These are phyloP conservation scores for Dromiciops gliroides DNA, from an alignment of 2,113 vertebrate species.

Conservation along the genomic window DNA sequence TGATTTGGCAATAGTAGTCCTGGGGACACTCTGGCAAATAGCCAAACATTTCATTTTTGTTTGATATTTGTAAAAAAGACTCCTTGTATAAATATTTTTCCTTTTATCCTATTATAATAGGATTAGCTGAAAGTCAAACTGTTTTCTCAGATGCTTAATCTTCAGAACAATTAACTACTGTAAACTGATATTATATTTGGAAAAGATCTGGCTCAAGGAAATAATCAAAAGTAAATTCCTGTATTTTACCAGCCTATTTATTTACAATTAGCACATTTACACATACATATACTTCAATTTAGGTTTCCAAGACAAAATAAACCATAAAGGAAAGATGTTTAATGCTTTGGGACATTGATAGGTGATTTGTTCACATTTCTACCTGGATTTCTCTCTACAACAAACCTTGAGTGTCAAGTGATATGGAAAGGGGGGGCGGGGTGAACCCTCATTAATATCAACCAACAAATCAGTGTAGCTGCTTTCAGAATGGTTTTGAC, in stretches of 20 bases:
- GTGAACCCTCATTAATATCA: constrained; percentile 1
- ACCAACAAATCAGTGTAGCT: constrained; percentile 9
- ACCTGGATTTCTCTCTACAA: constrained; percentile 7
- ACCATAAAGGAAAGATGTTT: neutral
- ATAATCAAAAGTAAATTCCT: constrained; percentile 80
- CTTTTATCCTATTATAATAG: neutral
- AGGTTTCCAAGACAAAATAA: neutral
- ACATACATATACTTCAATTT: neutral
- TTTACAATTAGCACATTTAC: constrained; percentile 27
- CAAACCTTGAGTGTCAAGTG: constrained; percentile 7
- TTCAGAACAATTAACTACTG: constrained; percentile 79
- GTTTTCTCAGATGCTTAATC: constrained; percentile 68
- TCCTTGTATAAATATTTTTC: neutral
- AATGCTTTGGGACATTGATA: neutral
- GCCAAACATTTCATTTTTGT: constrained; percentile 45
- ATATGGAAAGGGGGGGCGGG: neutral
- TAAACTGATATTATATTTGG: constrained; percentile 81
- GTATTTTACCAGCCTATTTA: constrained; percentile 61
- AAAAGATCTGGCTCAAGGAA: constrained; percentile 81
- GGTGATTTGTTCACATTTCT: constrained; percentile 35
- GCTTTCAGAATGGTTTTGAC: neutral
- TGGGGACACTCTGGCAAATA: neutral
- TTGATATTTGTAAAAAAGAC: constrained; percentile 44
- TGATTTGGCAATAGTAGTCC: neutral
- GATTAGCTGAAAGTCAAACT: constrained; percentile 68